Evolutionary conservation across 2,888 invertebrate genomes (phyloP), one percentile per base, ranked within the genome.

Genomic region (Cyclophora punctaria): DNA sequence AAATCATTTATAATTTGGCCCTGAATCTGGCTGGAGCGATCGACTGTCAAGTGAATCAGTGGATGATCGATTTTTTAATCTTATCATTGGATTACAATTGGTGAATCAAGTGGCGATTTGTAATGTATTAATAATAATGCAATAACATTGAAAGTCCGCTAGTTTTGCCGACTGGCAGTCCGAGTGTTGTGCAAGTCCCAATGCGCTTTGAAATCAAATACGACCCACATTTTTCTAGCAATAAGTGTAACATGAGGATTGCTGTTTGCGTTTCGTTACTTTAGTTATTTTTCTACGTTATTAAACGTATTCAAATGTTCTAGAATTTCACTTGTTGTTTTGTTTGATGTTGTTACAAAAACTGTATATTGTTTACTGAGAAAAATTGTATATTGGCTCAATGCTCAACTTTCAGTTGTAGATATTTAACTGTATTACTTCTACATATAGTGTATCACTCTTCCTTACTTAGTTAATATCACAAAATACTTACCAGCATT

Each of bases 211-310:
- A 79, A 80, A 83, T 80, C 71, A 66, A 76, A 83, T 68, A 67
- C 80, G 78, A 72, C 77, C 78, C 69, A 80, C 82, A 83, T 84
- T 80, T 78, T 83, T 80, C 78, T 76, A 74, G 78, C 70, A 69
- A 76, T 73, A 71, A 65, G 68, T 66, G 80, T 80, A 80, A 82
- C 75, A 68, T 73, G 79, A 83, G 37, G 37, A 37, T 5, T 37
- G 37, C 37, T 37, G 5, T 20, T 20, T 37, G 37, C 37, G 37
- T 37, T 37, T 37, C 5, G 5, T 37, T 37, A 5, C 37, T 37
- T 37, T 37, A 37, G 4, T 37, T 37, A 37, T 37, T 37, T 5
- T 37, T 37, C 37, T 37, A 20, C 20, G 20, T 20, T 20, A 2
- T 20, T 20, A 37, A 37, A 37, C 5, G 5, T 37, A 5, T 37